A percentile compares a stretch with the other conserved stretches of the same genome.
Conservation (phyloP, 1,140 invertebrate species). For the Caenorhabditis briggsae region DNA sequence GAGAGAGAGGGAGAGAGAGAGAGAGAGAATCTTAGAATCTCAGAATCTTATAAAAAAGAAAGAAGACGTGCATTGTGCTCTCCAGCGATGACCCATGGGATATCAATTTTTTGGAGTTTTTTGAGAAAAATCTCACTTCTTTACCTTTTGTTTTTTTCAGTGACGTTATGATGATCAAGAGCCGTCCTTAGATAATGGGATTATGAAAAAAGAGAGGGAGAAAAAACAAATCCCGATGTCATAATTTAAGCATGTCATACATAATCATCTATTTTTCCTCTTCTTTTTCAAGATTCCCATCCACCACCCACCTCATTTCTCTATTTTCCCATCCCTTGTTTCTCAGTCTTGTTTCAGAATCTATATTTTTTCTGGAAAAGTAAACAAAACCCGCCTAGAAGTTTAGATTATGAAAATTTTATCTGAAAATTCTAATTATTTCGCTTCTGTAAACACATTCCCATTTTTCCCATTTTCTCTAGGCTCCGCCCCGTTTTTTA, state of each 20-base stretch:
- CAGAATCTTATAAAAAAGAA: not conserved
- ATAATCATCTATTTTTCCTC: slow-evolving; percentile 7
- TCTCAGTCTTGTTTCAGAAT: slow-evolving; percentile 22
- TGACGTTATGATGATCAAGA: slow-evolving; percentile 9
- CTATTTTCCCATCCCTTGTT: not conserved
- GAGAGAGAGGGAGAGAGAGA: too few species aligned
- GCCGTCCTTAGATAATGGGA: slow-evolving; percentile 18
- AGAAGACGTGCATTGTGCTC: slow-evolving; percentile 22
- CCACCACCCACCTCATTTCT: not conserved
- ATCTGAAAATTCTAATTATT: slow-evolving; percentile 52
- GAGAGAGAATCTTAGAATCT: not conserved
- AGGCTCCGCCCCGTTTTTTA: not conserved
- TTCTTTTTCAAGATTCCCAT: not conserved
- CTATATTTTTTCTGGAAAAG: slow-evolving; percentile 34
- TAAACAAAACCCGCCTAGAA: slow-evolving; percentile 14
- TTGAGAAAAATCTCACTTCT: slow-evolving; percentile 15
- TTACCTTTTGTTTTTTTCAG: not conserved
- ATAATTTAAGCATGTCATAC: slow-evolving; percentile 38
- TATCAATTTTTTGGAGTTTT: not conserved
- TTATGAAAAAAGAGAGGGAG: slow-evolving; percentile 2
- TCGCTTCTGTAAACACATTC: slow-evolving; percentile 50
- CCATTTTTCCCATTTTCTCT: slow-evolving; percentile 21
- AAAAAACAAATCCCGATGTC: slow-evolving; percentile 13
- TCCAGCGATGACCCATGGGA: slow-evolving; percentile 35
- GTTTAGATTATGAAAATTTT: too few species aligned